These are phyloP conservation scores for Rattus norvegicus DNA, from an alignment of 2,113 vertebrate genomes.

Conservation along the genomic window GRCr8 NC_086020.1:81075001-81075500, in stretches of 20 bases:
- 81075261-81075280: not conserved
- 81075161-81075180: conserved; percentile 4
- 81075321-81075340: not conserved
- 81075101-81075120: not conserved
- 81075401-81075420: not conserved
- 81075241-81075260: not conserved
- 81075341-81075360: not conserved
- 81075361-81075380: not conserved
- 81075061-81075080: not conserved
- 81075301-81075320: not conserved
- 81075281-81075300: not conserved
- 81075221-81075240: not conserved
- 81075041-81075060: not conserved
- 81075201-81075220: not conserved
- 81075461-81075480: not conserved
- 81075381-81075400: not conserved
- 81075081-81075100: not conserved
- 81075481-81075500: not conserved
- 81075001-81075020: not conserved
- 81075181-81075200: not conserved
- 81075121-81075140: not conserved
- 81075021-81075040: not conserved
- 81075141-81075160: not conserved
- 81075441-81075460: not conserved
- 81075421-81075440: not conserved